These are phyloP conservation scores for Germaria angustata DNA, from an alignment of 2,888 invertebrate genomes.

Conservation along the genomic window DNA sequence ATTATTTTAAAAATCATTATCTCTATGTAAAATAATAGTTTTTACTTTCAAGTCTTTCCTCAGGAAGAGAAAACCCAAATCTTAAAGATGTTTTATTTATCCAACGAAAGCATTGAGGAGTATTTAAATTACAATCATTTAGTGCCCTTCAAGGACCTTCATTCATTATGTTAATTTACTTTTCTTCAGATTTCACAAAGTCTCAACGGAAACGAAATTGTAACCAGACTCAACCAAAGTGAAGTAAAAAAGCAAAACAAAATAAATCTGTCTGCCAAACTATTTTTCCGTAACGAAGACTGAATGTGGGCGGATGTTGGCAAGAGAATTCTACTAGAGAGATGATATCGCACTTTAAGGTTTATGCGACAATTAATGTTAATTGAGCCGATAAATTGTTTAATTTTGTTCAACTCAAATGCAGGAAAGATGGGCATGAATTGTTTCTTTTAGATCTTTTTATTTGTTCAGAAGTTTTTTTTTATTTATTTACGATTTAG, in stretches of 20 bases:
- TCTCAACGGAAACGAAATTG: conserved; percentile 31
- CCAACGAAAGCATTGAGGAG: conserved; percentile 23
- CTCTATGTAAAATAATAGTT: too few relatives aligned
- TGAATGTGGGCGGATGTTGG: neutral
- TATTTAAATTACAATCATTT: conserved; percentile 70
- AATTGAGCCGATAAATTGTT: conserved; percentile 68
- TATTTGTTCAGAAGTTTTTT: neutral
- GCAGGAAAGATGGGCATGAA: neutral
- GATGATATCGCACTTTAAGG: conserved; percentile 57
- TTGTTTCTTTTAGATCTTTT: too few relatives aligned
- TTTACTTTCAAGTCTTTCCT: too few relatives aligned
- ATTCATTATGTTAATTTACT: conserved; percentile 72
- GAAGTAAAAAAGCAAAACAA: neutral
- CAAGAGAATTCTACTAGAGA: conserved; percentile 12
- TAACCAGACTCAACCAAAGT: conserved; percentile 14
- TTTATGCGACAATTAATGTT: conserved; percentile 67
- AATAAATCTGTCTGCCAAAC: conserved; percentile 35
- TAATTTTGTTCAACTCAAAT: conserved; percentile 31
- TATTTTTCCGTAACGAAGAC: neutral
- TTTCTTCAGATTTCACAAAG: conserved; percentile 55
- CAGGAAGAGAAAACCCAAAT: too few relatives aligned
- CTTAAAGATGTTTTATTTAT: neutral
- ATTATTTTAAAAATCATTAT: too few relatives aligned
- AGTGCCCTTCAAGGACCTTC: conserved; percentile 71
- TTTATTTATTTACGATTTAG: conserved; percentile 26